Evolutionary conservation across 2,888 invertebrate genomes (phyloP), one percentile per base, ranked within the genome.

Genomic region (Nemapogon koenigi): DNA sequence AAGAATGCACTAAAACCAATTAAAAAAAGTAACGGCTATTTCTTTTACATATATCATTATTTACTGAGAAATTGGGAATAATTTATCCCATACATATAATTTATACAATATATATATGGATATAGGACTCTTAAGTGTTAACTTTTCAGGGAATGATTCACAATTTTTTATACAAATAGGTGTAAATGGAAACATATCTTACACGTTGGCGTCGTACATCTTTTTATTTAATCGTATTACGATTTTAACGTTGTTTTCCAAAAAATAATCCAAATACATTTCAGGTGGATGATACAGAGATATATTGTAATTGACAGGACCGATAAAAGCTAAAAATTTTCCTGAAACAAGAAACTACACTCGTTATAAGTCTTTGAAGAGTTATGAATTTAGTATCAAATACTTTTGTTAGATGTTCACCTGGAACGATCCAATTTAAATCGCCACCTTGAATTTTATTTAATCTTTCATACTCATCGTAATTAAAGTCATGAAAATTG

Each of bases 351-450:
- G 3, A 35, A 26, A 28, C 14, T 7, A 16, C 3, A 32, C 38
- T 16, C 6, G 14, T 11, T 17, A 30, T 25, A 33, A 18, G 19
- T 22, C 8, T 15, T 26, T n/a, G 8, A 45, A 43, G 44, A 45
- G 13, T 22, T 31, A 32, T 25, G 17, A 16, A 17, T 16, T 22
- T 11, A 3, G 13, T 13, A 11, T 7, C 27, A 18, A 15, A n/a
- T n/a, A n/a, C n/a, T n/a, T n/a, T n/a, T n/a, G 26, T 27, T 7
- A 16, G 50, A 88, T 11, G 85, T 61, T 87, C 88, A 64, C 88
- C 83, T 16, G 94, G 94, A 28, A 94, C 70, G 47, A 94, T 84
- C 95, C 94, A 95, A 66, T 93, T 94, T 44, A 95, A 79, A 64
- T 94, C 94, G 4, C 94, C 94, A 54, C 91, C 88, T 63, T 90